These are phyloP conservation scores for Colinus virginianus DNA, from an alignment of 2,113 vertebrate species.

Conservation along the genomic window DNA sequence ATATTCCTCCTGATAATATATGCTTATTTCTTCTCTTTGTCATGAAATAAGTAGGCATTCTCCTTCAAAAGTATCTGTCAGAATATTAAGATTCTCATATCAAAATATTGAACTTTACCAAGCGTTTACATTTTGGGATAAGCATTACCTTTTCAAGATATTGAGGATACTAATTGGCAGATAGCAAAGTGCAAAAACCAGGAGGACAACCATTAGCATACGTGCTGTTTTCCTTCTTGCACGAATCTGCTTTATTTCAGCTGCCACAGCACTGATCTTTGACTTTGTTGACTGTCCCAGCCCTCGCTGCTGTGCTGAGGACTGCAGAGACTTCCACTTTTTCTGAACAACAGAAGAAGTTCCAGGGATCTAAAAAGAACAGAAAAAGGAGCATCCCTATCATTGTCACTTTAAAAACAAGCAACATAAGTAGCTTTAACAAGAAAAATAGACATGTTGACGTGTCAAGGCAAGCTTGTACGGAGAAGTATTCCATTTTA, in stretches of 20 bases:
- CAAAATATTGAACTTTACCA: neutral
- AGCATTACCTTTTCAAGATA: slow-evolving; percentile 92
- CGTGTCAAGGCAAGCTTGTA: neutral
- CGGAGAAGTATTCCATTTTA: neutral
- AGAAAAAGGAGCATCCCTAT: neutral
- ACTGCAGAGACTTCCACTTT: slow-evolving; percentile 89
- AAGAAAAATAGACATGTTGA: neutral
- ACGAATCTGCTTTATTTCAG: slow-evolving; percentile 95
- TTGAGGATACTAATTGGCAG: slow-evolving; percentile 97
- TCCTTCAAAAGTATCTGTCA: neutral
- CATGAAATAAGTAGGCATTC: neutral
- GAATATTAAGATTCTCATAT: neutral
- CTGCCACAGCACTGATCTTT: slow-evolving; percentile 85
- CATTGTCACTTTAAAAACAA: neutral
- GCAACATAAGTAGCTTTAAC: neutral
- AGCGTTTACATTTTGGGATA: neutral
- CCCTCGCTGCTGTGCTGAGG: slow-evolving; percentile 75
- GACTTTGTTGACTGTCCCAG: slow-evolving; percentile 81
- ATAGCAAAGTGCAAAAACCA: slow-evolving; percentile 96
- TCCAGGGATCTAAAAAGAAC: slow-evolving; percentile 88
- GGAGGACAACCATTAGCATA: slow-evolving; percentile 96
- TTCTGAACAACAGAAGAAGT: slow-evolving; percentile 91
- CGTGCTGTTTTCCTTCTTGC: slow-evolving; percentile 93
- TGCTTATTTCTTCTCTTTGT: neutral
- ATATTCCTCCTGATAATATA: neutral